Conservation (phyloP, 2,113 vertebrate species). For the Corynorhinus townsendii region DNA sequence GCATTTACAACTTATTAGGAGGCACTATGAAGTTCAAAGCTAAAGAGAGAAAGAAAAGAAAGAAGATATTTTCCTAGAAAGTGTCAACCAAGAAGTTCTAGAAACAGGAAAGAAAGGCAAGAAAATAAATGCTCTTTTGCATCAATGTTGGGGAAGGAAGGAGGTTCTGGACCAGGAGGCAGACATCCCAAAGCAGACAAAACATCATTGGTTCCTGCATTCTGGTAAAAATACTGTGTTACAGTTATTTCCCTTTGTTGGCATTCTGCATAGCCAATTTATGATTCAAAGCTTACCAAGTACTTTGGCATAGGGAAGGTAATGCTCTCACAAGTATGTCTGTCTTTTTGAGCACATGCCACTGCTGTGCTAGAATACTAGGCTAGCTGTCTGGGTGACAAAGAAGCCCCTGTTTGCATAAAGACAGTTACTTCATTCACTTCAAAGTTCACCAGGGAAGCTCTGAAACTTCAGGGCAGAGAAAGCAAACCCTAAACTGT, state of each 20-base stretch:
- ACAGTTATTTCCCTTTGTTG: neutral
- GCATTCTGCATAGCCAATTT: neutral
- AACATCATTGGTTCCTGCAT: too few relatives aligned
- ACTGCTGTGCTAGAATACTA: neutral
- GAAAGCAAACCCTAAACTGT: slow-evolving; percentile 23
- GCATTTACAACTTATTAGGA: neutral
- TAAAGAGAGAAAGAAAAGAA: neutral
- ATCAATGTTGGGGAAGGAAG: neutral
- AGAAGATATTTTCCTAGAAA: neutral
- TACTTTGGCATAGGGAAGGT: neutral
- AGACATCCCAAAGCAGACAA: neutral
- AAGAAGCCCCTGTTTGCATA: slow-evolving; percentile 34
- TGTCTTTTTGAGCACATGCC: neutral
- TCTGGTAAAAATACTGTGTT: neutral
- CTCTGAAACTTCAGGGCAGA: slow-evolving; percentile 21
- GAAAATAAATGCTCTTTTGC: neutral
- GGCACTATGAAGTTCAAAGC: slow-evolving; percentile 1
- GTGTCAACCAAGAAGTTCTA: neutral
- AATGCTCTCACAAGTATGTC: neutral
- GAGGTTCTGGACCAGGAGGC: neutral
- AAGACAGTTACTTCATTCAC: slow-evolving; percentile 29
- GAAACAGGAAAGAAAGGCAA: neutral
- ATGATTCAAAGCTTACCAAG: neutral
- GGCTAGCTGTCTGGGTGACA: slow-evolving; percentile 26
- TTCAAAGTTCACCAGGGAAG: neutral